Conservation (phyloP, 2,888 invertebrate genomes). For the Eilema griseolum region DNA sequence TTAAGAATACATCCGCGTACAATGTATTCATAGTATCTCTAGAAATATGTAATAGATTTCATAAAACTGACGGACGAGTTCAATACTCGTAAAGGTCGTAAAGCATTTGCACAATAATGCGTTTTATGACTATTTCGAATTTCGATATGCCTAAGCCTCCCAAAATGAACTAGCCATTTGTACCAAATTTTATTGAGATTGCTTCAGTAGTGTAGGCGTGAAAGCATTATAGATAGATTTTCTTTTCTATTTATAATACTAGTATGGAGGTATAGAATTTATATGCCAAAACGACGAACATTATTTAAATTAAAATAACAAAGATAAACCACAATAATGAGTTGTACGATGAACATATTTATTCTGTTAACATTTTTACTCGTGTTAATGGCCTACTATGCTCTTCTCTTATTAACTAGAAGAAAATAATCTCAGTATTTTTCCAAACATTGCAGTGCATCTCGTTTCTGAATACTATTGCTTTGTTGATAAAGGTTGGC, state of each 20-base stretch:
- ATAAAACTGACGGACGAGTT: not conserved
- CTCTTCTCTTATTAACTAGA: not conserved
- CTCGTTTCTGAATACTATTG: conserved; percentile 89
- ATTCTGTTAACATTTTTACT: not conserved
- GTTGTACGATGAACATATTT: not conserved
- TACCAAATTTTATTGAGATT: no score
- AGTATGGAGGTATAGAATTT: no score
- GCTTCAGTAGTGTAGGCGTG: no score
- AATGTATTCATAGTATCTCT: not conserved
- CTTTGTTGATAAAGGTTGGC: conserved; percentile 90
- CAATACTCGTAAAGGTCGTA: not conserved
- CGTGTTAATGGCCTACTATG: not conserved
- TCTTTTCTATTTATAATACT: no score
- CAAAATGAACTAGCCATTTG: no score
- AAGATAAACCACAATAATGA: not conserved
- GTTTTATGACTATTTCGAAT: not conserved
- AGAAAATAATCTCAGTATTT: conserved; percentile 73
- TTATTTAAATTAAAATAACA: not conserved
- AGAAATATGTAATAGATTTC: not conserved
- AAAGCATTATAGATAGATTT: no score
- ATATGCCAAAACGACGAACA: not conserved
- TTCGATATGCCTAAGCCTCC: not conserved
- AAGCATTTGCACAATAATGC: not conserved
- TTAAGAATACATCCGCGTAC: not conserved
- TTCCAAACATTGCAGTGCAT: conserved; percentile 82